A percentile compares a stretch with the other conserved stretches of the same genome.
These are phyloP conservation scores for Clangula hyemalis DNA, from an alignment of 2,797 vertebrate genomes.

Conservation along the genomic window DNA sequence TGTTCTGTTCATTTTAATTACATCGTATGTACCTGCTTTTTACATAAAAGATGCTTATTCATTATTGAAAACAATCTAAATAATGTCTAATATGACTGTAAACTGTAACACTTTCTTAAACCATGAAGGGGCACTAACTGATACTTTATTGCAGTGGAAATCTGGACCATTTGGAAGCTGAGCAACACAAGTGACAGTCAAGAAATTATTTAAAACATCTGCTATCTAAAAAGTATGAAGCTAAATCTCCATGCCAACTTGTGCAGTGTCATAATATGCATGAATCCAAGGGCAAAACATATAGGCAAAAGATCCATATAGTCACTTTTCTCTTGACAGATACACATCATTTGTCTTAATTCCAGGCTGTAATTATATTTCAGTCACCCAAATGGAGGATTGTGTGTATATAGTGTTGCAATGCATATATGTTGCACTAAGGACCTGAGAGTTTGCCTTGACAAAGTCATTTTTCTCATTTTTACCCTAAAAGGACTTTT, in stretches of 20 bases:
- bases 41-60: neutral
- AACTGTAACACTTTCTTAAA: neutral
- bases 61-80: neutral
- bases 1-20: slow-evolving; percentile 14
- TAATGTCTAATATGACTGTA: neutral
- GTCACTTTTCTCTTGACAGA: neutral
- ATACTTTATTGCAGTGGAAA: neutral
- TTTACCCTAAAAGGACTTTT: rapidly evolving
- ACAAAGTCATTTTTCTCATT: neutral
- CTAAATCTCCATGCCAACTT: neutral
- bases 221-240: neutral
- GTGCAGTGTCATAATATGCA: neutral
- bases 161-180: neutral
- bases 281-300: neutral
- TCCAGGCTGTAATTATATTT: neutral
- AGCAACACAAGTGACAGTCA: neutral
- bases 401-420: neutral
- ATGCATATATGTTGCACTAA: neutral
- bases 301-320: neutral
- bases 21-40: neutral
- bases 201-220: neutral
- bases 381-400: neutral
- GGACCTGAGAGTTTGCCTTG: neutral
- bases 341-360: neutral
- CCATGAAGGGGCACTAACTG: neutral